Conservation (phyloP, 1,140 invertebrate species). For the Harpegnathos saltator region DNA sequence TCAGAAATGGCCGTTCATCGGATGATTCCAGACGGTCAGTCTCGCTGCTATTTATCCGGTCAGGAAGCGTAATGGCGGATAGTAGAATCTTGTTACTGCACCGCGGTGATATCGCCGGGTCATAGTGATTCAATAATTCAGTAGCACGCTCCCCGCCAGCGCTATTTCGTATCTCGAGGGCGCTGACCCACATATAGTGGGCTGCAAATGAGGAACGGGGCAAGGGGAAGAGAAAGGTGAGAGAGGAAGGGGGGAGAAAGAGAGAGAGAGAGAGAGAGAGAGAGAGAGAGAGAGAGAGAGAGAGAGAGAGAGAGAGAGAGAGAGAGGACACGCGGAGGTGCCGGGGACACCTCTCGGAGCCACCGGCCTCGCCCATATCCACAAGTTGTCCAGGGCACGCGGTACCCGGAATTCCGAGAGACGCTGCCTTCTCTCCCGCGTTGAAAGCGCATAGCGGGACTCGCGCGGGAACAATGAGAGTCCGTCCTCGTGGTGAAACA, state of each 20-base stretch:
- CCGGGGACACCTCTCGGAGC: conserved; percentile 14
- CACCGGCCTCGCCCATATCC: conserved; percentile 6
- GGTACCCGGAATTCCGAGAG: conserved; percentile 10
- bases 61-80: conserved; percentile 56
- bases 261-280: too few relatives aligned
- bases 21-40: conserved; percentile 24
- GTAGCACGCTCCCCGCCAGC: conserved; percentile 51
- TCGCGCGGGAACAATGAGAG: conserved; percentile 64
- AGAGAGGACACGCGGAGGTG: conserved; percentile 5
- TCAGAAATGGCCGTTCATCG: neutral
- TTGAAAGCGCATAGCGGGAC: conserved; percentile 29
- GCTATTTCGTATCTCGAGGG: conserved; percentile 61
- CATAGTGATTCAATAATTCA: conserved; percentile 69
- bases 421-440: neutral
- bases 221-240: too few relatives aligned
- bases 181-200: conserved; percentile 41
- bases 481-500: conserved; percentile 38
- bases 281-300: too few relatives aligned
- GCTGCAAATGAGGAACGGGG: conserved; percentile 48
- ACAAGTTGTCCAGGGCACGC: conserved; percentile 35
- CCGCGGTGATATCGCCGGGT: conserved; percentile 51
- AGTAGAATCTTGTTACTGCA: conserved; percentile 62
- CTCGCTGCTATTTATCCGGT: conserved; percentile 52
- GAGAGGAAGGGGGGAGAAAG: too few relatives aligned
- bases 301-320: too few relatives aligned